Evolutionary conservation across 2,797 vertebrate species (phyloP).

Genomic region (Garrulus glandarius): DNA sequence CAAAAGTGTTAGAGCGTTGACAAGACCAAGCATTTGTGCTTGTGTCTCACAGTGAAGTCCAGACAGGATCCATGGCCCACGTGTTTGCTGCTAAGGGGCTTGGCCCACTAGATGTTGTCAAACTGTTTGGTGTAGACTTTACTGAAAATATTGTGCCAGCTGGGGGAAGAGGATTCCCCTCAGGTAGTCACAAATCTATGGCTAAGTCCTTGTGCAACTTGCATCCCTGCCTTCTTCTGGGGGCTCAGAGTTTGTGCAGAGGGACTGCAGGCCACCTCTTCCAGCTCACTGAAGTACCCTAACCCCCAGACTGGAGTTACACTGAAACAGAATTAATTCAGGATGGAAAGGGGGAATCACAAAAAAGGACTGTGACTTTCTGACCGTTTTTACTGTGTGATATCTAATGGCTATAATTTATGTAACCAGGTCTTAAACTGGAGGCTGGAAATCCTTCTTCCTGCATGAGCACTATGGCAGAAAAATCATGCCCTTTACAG

Average conservation of each 20-base stretch:
- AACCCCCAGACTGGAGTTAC: not conserved
- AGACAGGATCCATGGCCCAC: not conserved
- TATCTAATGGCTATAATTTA: not conserved
- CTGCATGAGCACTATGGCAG: not conserved
- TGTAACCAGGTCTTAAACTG: not conserved
- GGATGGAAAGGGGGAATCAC: not conserved
- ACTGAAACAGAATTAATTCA: not conserved
- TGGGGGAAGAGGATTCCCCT: not conserved
- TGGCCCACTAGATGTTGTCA: not conserved
- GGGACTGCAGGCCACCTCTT: not conserved
- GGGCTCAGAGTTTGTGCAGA: not conserved
- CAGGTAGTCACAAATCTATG: not conserved
- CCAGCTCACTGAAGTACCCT: not conserved
- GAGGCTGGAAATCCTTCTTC: not conserved
- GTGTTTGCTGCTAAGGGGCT: fast-evolving
- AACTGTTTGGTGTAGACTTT: not conserved
- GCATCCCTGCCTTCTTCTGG: not conserved
- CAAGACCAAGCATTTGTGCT: not conserved
- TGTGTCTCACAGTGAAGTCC: not conserved
- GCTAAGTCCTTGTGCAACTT: not conserved
- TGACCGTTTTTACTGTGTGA: not conserved
- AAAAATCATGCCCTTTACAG: not conserved
- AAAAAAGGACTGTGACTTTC: not conserved
- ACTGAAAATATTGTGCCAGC: not conserved
- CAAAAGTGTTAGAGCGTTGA: not conserved